Percentiles rank a stretch among this genome's conserved stretches.
Conservation (phyloP, 2,113 vertebrate genomes). For the Nothocercus julius region DNA sequence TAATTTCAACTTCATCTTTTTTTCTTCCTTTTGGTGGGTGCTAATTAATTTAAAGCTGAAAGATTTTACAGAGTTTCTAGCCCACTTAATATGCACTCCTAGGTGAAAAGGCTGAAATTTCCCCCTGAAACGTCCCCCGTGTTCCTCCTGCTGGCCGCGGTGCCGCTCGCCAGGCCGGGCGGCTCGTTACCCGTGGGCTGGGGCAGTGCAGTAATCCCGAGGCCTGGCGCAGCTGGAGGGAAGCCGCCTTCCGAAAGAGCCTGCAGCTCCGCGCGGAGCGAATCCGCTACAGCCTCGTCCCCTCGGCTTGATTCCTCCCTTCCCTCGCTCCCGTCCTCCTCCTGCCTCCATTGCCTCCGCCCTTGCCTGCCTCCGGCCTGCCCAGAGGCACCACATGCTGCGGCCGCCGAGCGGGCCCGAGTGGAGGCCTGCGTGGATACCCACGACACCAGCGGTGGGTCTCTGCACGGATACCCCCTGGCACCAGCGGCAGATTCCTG, state of each 20-base stretch:
- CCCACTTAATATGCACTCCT: not conserved
- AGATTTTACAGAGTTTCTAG: not conserved
- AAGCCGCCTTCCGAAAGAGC: not conserved
- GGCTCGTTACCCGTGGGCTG: not conserved
- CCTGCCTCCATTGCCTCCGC: not conserved
- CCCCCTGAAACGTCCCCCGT: not conserved
- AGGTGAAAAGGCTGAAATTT: not conserved
- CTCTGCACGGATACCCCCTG: no score
- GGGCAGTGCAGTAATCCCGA: not conserved
- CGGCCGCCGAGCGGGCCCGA: no score
- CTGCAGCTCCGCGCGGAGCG: accelerated
- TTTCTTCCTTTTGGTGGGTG: not conserved
- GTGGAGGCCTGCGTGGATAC: no score
- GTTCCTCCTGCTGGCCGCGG: no score
- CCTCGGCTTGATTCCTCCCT: not conserved
- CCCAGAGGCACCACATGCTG: no score
- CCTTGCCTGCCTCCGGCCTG: not conserved
- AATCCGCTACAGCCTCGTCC: not conserved
- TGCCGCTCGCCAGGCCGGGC: no score
- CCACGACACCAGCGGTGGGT: no score
- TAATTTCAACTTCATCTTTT: not conserved
- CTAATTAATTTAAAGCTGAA: not conserved
- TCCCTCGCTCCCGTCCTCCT: not conserved
- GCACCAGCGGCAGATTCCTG: no score
- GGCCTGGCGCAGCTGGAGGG: not conserved